These are phyloP conservation scores for Epizoanthus scotinus DNA, from an alignment of 92 coral and sea anemone species.

Conservation along the genomic window DNA sequence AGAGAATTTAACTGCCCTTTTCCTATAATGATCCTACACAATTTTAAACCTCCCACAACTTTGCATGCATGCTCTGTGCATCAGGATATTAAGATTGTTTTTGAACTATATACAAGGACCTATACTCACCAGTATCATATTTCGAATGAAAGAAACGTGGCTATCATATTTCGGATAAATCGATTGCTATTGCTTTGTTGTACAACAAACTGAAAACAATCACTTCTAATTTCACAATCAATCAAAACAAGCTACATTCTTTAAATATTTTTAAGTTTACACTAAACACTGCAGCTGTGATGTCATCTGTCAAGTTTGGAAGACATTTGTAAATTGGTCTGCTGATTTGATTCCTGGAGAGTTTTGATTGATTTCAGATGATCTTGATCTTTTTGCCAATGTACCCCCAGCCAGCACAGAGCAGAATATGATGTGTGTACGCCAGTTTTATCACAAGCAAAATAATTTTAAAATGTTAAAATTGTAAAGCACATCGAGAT, in stretches of 20 bases:
- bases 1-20: background rate
- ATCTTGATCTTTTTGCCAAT: conserved; percentile 24
- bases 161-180: conserved; percentile 25
- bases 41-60: no score
- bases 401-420: background rate
- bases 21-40: no score
- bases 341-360: background rate
- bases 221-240: no score
- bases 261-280: conserved; percentile 24
- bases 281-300: conserved; percentile 1
- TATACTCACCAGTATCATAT: background rate
- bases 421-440: no score
- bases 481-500: no score
- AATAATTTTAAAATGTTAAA: no score
- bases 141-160: background rate
- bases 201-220: background rate
- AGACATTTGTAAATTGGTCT: background rate
- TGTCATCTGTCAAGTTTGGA: conserved; percentile 21
- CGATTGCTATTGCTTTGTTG: conserved; percentile 12
- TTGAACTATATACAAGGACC: background rate
- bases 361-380: background rate
- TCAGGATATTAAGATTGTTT: background rate
- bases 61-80: background rate
- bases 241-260: conserved; percentile 9
- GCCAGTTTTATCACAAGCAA: no score